Evolutionary conservation across 2,113 vertebrate species (phyloP).

Genomic region (human (Homo sapiens)): DNA sequence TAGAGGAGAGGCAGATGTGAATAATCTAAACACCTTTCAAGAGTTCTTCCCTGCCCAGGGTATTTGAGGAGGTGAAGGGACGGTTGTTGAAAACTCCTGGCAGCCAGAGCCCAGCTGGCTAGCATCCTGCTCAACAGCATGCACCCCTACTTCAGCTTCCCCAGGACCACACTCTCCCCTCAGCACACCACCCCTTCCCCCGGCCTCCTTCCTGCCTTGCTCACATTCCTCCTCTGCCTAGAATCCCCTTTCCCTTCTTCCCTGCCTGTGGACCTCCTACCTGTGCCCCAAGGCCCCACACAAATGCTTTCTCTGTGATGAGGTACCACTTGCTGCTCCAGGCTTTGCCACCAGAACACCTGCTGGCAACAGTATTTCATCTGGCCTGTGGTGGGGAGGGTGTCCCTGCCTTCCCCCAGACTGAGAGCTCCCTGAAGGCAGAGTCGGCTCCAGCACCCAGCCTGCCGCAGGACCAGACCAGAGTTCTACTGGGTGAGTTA

Average conservation of each 20-base stretch:
- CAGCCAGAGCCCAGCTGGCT: neutral
- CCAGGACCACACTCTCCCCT: neutral
- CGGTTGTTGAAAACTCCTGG: neutral
- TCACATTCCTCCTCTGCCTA: neutral
- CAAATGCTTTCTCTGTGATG: neutral
- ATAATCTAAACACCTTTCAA: neutral
- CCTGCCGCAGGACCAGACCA: neutral
- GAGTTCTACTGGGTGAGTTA: neutral
- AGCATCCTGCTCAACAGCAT: neutral
- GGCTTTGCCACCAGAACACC: neutral
- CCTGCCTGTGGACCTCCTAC: neutral
- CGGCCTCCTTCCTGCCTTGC: neutral
- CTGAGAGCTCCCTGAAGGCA: neutral
- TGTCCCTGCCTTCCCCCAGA: neutral
- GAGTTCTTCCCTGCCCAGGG: neutral
- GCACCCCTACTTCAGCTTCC: neutral
- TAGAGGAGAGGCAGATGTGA: neutral
- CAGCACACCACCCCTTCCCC: neutral
- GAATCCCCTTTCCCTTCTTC: neutral
- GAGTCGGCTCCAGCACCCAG: neutral
- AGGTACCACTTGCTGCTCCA: neutral
- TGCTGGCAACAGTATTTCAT: neutral
- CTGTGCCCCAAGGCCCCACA: neutral
- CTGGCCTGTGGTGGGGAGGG: neutral
- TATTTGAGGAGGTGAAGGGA: neutral